Conservation (phyloP, 2,113 vertebrate species). For the Elanus axillaris region DNA sequence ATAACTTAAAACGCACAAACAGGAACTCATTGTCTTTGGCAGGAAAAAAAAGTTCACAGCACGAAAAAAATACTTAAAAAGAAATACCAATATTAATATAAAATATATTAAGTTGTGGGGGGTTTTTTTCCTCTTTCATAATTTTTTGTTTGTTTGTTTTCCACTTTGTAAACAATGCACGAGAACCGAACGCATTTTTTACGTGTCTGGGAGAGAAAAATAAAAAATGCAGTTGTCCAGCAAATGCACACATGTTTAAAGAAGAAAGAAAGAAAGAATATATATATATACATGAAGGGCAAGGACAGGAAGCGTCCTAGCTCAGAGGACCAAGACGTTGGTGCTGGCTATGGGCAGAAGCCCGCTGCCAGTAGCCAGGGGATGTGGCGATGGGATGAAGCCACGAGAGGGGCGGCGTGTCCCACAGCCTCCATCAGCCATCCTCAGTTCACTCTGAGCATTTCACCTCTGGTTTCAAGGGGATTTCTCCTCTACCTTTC, state of each 20-base stretch:
- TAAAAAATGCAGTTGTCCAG: constrained; percentile 80
- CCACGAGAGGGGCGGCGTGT: not conserved
- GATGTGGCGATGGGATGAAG: not conserved
- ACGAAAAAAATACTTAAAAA: constrained; percentile 77
- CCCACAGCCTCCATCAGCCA: not conserved
- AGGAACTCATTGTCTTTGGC: constrained; percentile 78
- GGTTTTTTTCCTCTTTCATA: constrained; percentile 58
- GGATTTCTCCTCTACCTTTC: not conserved
- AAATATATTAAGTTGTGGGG: constrained; percentile 80
- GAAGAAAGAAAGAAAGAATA: constrained; percentile 12
- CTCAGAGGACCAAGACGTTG: not conserved
- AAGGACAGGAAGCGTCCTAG: not conserved
- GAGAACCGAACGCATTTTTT: constrained; percentile 69
- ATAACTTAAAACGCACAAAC: constrained; percentile 83
- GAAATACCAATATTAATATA: constrained; percentile 82
- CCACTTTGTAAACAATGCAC: constrained; percentile 81
- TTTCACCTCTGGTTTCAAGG: not conserved
- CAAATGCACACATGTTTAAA: constrained; percentile 74
- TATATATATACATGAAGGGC: constrained; percentile 11
- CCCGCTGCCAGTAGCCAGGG: constrained; percentile 51
- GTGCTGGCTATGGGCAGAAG: constrained; percentile 27
- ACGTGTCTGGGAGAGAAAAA: constrained; percentile 55
- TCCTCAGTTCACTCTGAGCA: accelerated
- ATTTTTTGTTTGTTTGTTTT: constrained; percentile 58
- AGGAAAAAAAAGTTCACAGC: constrained; percentile 81